Evolutionary conservation across 35 echinoderm and acorn worm genomes (phyloP), one percentile per base, ranked within the genome.

Genomic region (Heliocidaris erythrogramma): DNA sequence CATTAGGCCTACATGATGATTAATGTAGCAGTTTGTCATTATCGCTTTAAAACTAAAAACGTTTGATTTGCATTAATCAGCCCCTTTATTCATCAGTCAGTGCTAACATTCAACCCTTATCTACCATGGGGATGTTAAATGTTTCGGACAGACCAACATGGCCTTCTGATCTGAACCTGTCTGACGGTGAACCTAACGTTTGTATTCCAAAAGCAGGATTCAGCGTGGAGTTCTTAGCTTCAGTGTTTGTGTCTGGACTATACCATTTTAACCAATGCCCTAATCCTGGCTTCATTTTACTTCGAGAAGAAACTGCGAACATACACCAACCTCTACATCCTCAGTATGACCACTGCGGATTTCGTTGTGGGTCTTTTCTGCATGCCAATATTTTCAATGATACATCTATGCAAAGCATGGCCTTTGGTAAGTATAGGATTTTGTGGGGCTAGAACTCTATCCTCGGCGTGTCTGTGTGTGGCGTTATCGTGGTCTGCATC

Each of bases 221-320:
- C 24, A 69, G 61, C 24, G 61, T 69, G 17, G 13, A 16, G 5
- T 69, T 69, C 61, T 21, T 69, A 69, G 61, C 61, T 69, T 21
- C 27, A 2, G 27, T 69, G 17, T 2, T 56, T 12, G 17, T 94
- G 17, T 59, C 65, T 47, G 93, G 50, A 84, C 93, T 94, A 2
- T n/a, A 94, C 93, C 5, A 35, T 78, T 35, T 31, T 50, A 5
- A 59, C 32, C 53, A 94, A 94, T 59, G 49, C n/a, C 6, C 30
- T 84, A 1, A 78, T 94, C 11, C 53, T 94, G 21, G 60, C 60
- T 42, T 16, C 93, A 16, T 94, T 94, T 50, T 60, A 30, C 52
- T 12, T 35, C 24, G 93, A 94, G 42, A 94, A 94, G 59, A 94
- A 94, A 94, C 93, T 94, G 27, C 93, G 93, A 9, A 60, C 50